A percentile compares a stretch with the other conserved stretches of the same genome.
Conservation (phyloP, 2,797 vertebrate species). For the Enteromius paludinosus region DNA sequence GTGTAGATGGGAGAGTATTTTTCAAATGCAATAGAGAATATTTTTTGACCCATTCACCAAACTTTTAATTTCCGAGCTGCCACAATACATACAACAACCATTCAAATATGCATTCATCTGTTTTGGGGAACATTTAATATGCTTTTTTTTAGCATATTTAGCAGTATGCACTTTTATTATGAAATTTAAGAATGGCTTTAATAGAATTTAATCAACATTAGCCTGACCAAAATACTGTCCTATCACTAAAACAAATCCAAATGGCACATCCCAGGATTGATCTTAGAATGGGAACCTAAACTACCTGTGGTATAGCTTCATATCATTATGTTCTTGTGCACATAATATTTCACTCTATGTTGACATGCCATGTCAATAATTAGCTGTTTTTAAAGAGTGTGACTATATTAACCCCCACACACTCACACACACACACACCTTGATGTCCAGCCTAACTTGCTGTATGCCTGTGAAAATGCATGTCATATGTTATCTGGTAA, state of each 20-base stretch:
- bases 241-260: not conserved
- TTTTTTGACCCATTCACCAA: not conserved
- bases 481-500: conserved; percentile 38
- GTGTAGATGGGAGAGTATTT: not conserved
- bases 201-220: not conserved
- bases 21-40: not conserved
- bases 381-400: not conserved
- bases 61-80: not conserved
- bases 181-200: not conserved
- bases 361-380: not conserved
- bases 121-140: not conserved
- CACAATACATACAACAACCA: not conserved
- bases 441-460: not conserved
- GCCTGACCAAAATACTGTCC: not conserved
- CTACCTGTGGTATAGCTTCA: not conserved
- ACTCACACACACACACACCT: not conserved
- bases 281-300: not conserved
- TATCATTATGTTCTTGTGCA: not conserved
- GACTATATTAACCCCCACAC: not conserved
- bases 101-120: not conserved
- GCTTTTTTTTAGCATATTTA: not conserved
- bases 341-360: not conserved
- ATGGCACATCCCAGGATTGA: not conserved
- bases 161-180: not conserved
- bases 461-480: not conserved